Conservation (phyloP, 1,140 invertebrate species). For the Panonychus citri region DNA sequence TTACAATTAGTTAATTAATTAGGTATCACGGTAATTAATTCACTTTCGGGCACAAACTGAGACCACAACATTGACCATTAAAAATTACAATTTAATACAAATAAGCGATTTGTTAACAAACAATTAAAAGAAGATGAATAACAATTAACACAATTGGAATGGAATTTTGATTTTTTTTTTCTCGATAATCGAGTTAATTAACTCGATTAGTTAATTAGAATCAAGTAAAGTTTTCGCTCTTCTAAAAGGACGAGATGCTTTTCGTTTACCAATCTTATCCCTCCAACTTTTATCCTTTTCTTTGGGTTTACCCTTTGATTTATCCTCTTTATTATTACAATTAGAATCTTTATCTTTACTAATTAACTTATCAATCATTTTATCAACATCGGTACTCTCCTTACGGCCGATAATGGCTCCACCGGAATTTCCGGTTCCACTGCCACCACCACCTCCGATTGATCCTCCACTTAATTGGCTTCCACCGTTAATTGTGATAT, state of each 20-base stretch:
- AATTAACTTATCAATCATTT: too few relatives aligned
- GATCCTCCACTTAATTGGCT: neutral
- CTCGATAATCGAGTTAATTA: too few relatives aligned
- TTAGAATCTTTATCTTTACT: neutral
- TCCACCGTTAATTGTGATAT: neutral
- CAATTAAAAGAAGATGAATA: too few relatives aligned
- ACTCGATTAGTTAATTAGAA: conserved; percentile 1
- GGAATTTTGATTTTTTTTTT: too few relatives aligned
- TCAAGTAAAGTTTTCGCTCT: conserved; percentile 10
- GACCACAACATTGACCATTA: too few relatives aligned
- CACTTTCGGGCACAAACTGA: too few relatives aligned
- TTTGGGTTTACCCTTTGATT: conserved; percentile 1
- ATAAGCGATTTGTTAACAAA: too few relatives aligned
- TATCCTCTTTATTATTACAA: neutral
- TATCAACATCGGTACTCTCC: neutral
- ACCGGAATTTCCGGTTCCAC: too few relatives aligned
- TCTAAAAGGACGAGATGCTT: conserved; percentile 9
- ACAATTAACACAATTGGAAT: too few relatives aligned
- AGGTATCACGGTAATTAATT: too few relatives aligned
- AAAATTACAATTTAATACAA: too few relatives aligned
- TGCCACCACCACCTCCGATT: neutral
- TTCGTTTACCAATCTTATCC: conserved; percentile 3
- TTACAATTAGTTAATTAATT: too few relatives aligned
- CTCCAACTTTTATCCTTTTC: conserved; percentile 3
- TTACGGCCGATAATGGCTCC: neutral